A percentile compares a stretch with the other conserved stretches of the same genome.
phyloP scores from a whole-genome alignment of 2,113 vertebrate genomes.

The Gracilinanus agilis region DNA sequence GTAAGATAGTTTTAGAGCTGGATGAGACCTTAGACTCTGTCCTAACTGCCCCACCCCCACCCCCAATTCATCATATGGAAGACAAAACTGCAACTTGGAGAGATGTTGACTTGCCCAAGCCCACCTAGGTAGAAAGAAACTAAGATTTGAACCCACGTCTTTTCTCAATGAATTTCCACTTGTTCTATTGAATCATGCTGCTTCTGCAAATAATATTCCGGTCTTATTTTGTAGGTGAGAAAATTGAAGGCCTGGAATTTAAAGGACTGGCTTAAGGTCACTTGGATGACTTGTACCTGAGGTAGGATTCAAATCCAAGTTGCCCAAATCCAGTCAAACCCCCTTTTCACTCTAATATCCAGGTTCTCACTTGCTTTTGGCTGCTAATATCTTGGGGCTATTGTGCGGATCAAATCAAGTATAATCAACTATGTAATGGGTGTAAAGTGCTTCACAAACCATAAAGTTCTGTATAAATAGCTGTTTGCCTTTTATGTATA shows the following conservation, averaged over 20 bases:
- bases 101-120: too few relatives aligned
- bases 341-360: neutral
- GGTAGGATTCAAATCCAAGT: neutral
- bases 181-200: neutral
- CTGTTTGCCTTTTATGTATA: neutral
- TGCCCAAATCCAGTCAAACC: neutral
- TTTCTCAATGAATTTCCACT: too few relatives aligned
- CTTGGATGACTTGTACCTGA: neutral
- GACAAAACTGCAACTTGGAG: too few relatives aligned
- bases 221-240: neutral
- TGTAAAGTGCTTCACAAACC: neutral
- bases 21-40: too few relatives aligned
- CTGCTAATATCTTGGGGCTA: neutral
- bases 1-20: too few relatives aligned
- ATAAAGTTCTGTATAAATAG: neutral
- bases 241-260: neutral
- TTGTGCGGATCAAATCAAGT: neutral
- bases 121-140: too few relatives aligned
- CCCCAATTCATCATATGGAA: too few relatives aligned
- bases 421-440: neutral
- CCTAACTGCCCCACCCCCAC: too few relatives aligned
- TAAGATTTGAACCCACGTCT: too few relatives aligned
- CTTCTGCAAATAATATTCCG: neutral
- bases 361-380: neutral
- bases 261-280: neutral